Base-by-base conservation (phyloP, 2,888 invertebrate species). In the Nephrocerus scutellatus region DNA sequence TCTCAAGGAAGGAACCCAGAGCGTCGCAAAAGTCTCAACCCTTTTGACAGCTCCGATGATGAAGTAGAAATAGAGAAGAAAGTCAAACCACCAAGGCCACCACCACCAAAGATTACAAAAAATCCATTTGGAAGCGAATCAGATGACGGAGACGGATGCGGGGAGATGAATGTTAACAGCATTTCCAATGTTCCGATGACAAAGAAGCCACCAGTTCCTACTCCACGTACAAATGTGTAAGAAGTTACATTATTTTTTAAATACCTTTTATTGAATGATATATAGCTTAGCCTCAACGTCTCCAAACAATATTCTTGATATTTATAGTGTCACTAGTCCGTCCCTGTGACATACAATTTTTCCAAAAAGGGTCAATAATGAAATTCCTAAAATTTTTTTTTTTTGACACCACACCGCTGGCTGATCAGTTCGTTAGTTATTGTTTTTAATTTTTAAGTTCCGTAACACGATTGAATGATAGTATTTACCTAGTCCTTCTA, bases 91-190 rank as follows among this genome's bases (percentile, higher is more conserved):
- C 66, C 68, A 13, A 53, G 63, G 38, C 72, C 72, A 13, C 70
- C 66, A 48, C 72, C 72, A 18, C 60, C 57, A 43, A 55, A 57
- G 34, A 48, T 51, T 25, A 75, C 74, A 9, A 70, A 72, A 26
- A 85, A 84, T 72, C 85, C 85, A 0, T 85, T 86, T 60, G 80
- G 78, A 73, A 79, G 79, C 74, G 82, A 82, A 52, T 79, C 75
- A 20, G 82, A 82, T 51, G 80, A 80, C 49, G 56, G 52, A 6
- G 46, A 46, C 2, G 72, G 73, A 2, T 44, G 31, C 19, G 36
- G 34, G 10, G 42, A 37, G 13, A 34, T 36, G 23, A 46, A 48
- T 15, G 49, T 50, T 24, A 43, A 34, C 21, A 46, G 51, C 14
- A 40, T 44, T 28, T 47, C 51, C 3, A 56, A 53, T 37, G 25